phyloP scores from a whole-genome alignment of 2,888 invertebrate species.

The Apoderus coryli region DNA sequence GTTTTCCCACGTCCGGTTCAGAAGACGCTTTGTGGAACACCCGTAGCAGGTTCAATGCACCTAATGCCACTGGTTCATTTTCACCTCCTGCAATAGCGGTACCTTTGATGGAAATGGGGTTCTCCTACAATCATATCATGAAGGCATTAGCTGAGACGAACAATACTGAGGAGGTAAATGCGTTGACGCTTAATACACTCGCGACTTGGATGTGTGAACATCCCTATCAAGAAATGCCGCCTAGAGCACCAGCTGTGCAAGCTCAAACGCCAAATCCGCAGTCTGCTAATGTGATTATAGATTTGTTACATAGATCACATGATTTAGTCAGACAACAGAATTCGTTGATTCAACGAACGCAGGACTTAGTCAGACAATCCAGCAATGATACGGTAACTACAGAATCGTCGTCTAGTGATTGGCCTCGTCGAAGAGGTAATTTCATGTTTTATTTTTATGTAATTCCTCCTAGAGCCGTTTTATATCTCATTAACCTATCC shows the following conservation, averaged over 20 bases:
- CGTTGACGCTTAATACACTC: constrained; percentile 40
- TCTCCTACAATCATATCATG: constrained; percentile 39
- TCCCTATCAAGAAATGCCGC: constrained; percentile 36
- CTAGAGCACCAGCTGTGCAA: too few relatives aligned
- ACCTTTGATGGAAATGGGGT: constrained; percentile 48
- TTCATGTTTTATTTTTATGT: too few relatives aligned
- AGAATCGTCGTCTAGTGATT: neutral
- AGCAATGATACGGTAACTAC: constrained; percentile 12
- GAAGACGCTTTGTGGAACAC: neutral
- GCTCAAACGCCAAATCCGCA: too few relatives aligned
- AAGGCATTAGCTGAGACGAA: constrained; percentile 37
- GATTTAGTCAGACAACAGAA: too few relatives aligned
- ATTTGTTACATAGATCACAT: too few relatives aligned
- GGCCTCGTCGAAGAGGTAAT: too few relatives aligned
- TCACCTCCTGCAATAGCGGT: constrained; percentile 36
- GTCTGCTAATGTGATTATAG: too few relatives aligned
- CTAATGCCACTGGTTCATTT: constrained; percentile 20
- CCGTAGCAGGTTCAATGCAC: constrained; percentile 7
- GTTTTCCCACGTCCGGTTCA: neutral
- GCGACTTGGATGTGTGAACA: constrained; percentile 53
- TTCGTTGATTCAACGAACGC: too few relatives aligned
- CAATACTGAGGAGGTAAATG: constrained; percentile 26
- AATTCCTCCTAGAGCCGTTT: too few relatives aligned
- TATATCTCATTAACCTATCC: too few relatives aligned
- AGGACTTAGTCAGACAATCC: constrained; percentile 19